phyloP scores from a whole-genome alignment of 2,797 vertebrate genomes.

The Macropus fuliginosus region DNA sequence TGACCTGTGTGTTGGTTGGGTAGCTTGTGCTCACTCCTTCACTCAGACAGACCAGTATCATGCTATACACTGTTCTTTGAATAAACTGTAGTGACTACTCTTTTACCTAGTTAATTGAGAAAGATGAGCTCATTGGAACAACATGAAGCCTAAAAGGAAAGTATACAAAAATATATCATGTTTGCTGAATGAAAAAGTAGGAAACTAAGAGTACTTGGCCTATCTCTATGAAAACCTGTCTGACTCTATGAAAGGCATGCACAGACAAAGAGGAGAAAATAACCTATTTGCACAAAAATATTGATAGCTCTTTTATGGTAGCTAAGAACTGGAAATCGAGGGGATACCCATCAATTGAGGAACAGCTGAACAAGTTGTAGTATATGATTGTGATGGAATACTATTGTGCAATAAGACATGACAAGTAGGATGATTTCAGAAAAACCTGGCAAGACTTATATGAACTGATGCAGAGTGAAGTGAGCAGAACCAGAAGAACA shows the following conservation, averaged over 20 bases:
- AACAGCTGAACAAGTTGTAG: background rate
- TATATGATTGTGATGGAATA: background rate
- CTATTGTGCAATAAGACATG: background rate
- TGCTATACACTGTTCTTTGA: slow-evolving; percentile 26
- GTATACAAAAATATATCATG: background rate
- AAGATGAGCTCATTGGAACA: background rate
- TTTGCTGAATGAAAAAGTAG: slow-evolving; percentile 40
- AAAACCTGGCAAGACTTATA: background rate
- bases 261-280: background rate
- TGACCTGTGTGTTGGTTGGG: slow-evolving; percentile 26
- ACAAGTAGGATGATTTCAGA: background rate
- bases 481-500: background rate
- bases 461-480: background rate
- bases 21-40: slow-evolving; percentile 45
- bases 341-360: background rate
- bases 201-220: background rate
- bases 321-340: background rate
- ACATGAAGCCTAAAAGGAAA: slow-evolving; percentile 21
- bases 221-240: background rate
- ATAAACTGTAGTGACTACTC: slow-evolving; percentile 27
- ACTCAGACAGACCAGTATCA: background rate
- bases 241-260: background rate
- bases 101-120: slow-evolving; percentile 22
- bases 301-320: background rate
- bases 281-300: background rate